phyloP scores from a whole-genome alignment of 1,140 invertebrate genomes.

The Grapholita molesta region DNA sequence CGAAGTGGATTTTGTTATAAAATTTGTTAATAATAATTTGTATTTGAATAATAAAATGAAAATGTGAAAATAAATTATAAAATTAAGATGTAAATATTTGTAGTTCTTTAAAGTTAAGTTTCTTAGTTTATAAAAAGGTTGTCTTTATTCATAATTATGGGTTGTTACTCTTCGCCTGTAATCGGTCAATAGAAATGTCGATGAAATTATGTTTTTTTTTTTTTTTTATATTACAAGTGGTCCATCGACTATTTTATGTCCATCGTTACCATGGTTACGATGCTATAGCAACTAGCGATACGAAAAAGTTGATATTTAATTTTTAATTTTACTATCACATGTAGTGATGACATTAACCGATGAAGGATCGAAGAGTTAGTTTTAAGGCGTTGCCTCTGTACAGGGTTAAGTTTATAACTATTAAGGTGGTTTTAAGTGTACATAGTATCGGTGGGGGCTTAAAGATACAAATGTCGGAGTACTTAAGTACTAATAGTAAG shows the following conservation, averaged over 20 bases:
- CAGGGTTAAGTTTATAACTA: background rate
- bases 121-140: background rate
- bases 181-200: no score
- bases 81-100: background rate
- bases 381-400: background rate
- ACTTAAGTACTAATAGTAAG: background rate
- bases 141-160: background rate
- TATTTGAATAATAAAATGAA: background rate
- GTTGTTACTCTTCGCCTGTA: background rate
- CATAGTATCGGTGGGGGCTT: background rate
- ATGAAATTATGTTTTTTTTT: no score
- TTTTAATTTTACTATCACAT: no score
- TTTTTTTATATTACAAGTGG: no score
- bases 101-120: background rate
- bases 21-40: background rate
- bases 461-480: background rate
- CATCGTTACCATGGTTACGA: no score
- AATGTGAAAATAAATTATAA: background rate
- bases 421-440: background rate
- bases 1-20: no score
- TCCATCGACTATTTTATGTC: no score
- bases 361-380: background rate
- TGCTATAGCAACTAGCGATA: no score
- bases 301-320: no score
- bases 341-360: no score